Evolutionary conservation across 2,113 vertebrate species (phyloP).

Genomic region (Pterophyllum scalare): DNA sequence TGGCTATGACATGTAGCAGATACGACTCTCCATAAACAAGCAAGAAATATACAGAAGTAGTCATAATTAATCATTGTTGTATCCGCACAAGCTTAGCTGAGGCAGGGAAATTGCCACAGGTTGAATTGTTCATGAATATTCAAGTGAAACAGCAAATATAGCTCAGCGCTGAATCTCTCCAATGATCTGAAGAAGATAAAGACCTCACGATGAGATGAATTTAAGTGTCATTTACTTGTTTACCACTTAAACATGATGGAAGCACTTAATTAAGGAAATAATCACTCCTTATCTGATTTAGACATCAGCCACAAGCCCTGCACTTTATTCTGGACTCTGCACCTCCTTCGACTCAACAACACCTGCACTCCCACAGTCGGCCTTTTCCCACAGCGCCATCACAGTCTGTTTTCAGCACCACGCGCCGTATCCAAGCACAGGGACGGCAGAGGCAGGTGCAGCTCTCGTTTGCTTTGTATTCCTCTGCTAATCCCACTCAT

Average conservation of each 20-base stretch:
- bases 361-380: conserved; percentile 35
- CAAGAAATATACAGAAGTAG: conserved; percentile 16
- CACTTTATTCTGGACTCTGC: not conserved
- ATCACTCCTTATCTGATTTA: conserved; percentile 25
- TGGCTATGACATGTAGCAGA: conserved; percentile 43
- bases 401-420: conserved; percentile 1
- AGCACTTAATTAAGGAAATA: conserved; percentile 19
- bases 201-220: not conserved
- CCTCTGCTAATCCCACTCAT: conserved; percentile 67
- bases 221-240: conserved; percentile 13
- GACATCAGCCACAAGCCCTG: conserved; percentile 10
- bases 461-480: conserved; percentile 55
- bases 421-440: conserved; percentile 4
- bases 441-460: conserved; percentile 61
- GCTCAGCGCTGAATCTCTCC: not conserved
- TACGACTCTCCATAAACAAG: conserved; percentile 23
- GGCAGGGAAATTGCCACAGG: not conserved
- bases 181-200: not conserved
- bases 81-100: conserved; percentile 9
- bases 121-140: conserved; percentile 11
- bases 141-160: not conserved
- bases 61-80: conserved; percentile 27
- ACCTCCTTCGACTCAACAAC: not conserved
- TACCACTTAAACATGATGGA: conserved; percentile 26
- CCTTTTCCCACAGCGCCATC: conserved; percentile 13